Conservation (phyloP, 2,888 invertebrate genomes). For the Hyles lineata region DNA sequence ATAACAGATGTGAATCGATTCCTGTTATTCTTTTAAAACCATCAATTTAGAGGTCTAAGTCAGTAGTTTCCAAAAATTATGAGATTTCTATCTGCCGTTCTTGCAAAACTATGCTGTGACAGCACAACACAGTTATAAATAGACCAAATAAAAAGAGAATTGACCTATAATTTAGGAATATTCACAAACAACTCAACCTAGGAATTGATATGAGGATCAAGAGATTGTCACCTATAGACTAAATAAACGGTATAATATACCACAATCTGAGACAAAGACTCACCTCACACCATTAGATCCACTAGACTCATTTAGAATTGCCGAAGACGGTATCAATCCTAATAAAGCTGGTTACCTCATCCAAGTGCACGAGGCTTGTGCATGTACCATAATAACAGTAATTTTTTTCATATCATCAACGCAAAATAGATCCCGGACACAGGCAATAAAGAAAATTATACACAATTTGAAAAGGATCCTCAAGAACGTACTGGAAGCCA, state of each 20-base stretch:
- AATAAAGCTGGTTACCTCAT: slow-evolving; percentile 5
- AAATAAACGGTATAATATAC: background rate
- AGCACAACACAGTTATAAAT: too few species aligned
- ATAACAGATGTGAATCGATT: too few species aligned
- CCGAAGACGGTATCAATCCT: background rate
- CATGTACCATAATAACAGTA: slow-evolving; percentile 3
- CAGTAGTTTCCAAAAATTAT: too few species aligned
- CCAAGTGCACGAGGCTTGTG: background rate
- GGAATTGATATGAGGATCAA: too few species aligned
- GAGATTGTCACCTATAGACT: too few species aligned
- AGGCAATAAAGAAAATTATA: slow-evolving; percentile 19
- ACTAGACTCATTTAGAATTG: background rate
- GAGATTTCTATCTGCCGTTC: too few species aligned
- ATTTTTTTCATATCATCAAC: slow-evolving; percentile 6
- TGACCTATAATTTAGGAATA: too few species aligned
- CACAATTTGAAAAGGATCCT: slow-evolving; percentile 27
- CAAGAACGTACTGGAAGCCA: slow-evolving; percentile 17
- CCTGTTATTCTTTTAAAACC: too few species aligned
- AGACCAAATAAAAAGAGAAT: too few species aligned
- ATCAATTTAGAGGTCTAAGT: too few species aligned
- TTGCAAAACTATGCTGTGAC: too few species aligned
- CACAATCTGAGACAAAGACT: background rate
- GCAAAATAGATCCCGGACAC: slow-evolving; percentile 10
- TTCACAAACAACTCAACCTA: too few species aligned
- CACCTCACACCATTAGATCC: background rate